These are phyloP conservation scores for Hypocryptadius cinnamomeus DNA, from an alignment of 2,113 vertebrate genomes.

Conservation along the genomic window DNA sequence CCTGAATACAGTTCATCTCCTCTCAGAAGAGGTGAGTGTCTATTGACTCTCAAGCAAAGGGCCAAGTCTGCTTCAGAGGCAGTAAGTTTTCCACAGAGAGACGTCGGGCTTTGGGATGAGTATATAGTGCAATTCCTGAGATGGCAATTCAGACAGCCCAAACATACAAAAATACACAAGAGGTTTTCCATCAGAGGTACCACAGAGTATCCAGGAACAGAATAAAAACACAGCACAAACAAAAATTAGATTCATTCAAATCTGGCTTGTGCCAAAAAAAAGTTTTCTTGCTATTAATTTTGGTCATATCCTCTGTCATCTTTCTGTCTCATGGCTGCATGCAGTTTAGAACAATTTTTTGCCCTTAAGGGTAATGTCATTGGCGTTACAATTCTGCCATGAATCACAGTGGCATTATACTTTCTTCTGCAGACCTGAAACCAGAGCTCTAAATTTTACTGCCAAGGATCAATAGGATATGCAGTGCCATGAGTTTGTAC, in stretches of 20 bases:
- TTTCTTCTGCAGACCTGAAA: neutral
- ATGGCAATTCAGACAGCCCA: neutral
- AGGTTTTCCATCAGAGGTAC: neutral
- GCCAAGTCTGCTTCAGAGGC: neutral
- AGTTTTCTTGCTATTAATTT: neutral
- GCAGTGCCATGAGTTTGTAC: neutral
- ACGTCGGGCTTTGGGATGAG: neutral
- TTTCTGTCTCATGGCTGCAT: neutral
- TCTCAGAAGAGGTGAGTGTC: neutral
- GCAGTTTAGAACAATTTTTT: neutral
- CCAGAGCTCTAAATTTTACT: neutral
- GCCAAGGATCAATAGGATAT: neutral
- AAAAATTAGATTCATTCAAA: neutral
- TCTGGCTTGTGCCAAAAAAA: neutral
- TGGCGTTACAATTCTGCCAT: neutral
- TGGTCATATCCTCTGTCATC: neutral
- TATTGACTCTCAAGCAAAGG: neutral
- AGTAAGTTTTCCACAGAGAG: neutral
- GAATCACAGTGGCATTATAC: neutral
- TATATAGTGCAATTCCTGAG: neutral
- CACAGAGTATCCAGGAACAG: neutral
- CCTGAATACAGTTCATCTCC: neutral
- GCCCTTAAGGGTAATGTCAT: neutral
- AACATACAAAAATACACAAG: rapidly evolving
- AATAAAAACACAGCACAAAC: neutral